These are phyloP conservation scores for Paratilapia polleni DNA, from an alignment of 2,113 vertebrate species.

Conservation along the genomic window DNA sequence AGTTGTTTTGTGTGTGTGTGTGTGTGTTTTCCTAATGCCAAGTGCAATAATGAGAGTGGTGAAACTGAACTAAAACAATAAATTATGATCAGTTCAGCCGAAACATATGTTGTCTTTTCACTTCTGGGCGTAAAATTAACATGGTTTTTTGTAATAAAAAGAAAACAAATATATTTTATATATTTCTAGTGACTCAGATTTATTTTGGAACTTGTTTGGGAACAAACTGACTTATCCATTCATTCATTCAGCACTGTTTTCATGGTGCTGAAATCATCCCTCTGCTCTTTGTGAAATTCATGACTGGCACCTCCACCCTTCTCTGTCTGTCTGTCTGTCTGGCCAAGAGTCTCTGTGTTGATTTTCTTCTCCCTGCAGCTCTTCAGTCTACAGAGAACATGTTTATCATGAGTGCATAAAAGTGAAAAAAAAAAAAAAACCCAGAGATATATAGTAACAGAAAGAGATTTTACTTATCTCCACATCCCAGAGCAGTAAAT, in stretches of 20 bases:
- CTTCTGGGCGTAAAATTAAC: too few relatives aligned
- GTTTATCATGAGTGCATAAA: background rate
- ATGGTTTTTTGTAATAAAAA: too few relatives aligned
- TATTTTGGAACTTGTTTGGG: background rate
- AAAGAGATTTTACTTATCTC: background rate
- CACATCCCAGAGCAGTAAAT: background rate
- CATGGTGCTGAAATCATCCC: background rate
- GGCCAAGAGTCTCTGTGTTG: background rate
- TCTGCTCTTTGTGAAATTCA: background rate
- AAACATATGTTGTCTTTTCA: too few relatives aligned
- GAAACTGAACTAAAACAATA: too few relatives aligned
- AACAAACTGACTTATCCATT: background rate
- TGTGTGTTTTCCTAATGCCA: too few relatives aligned
- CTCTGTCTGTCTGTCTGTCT: constrained; percentile 18
- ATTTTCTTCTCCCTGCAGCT: constrained; percentile 18
- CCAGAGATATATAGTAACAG: background rate
- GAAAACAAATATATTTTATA: too few relatives aligned
- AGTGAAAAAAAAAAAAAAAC: background rate
- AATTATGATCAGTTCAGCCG: too few relatives aligned
- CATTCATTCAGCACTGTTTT: background rate
- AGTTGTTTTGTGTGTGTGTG: too few relatives aligned
- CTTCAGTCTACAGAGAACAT: constrained; percentile 5
- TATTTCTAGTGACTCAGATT: too few relatives aligned
- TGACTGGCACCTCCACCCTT: constrained; percentile 9
- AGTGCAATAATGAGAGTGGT: too few relatives aligned